Percentiles rank a stretch among this genome's conserved stretches.
Evolutionary conservation across 2,888 invertebrate genomes (phyloP).

Genomic region (Eulithis testata): DNA sequence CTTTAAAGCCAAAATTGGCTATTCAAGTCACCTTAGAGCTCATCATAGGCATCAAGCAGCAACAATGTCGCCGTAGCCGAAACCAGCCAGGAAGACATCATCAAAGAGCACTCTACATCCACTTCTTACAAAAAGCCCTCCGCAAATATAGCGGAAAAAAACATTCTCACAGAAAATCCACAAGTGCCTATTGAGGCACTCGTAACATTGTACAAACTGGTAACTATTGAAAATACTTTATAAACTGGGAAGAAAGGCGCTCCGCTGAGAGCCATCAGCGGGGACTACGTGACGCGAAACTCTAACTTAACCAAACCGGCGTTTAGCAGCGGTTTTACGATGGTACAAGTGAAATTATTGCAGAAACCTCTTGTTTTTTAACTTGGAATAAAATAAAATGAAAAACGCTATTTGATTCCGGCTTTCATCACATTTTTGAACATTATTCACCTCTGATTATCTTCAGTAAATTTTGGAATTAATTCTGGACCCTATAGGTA

Average conservation of each 20-base stretch:
- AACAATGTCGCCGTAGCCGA: no score
- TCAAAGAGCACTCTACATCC: slow-evolving; percentile 17
- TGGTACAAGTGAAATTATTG: slow-evolving; percentile 22
- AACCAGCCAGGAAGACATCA: no score
- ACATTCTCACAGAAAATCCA: slow-evolving; percentile 40
- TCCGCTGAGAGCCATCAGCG: slow-evolving; percentile 64
- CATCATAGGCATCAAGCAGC: no score
- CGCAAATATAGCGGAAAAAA: slow-evolving; percentile 31
- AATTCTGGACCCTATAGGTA: no score
- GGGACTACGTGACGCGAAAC: slow-evolving; percentile 65
- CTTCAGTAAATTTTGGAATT: no score
- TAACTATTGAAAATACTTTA: slow-evolving; percentile 68
- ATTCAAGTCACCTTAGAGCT: no score
- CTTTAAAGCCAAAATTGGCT: no score
- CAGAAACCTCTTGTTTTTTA: neutral
- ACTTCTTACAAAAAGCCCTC: slow-evolving; percentile 21
- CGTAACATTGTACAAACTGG: slow-evolving; percentile 56
- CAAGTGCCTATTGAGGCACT: slow-evolving; percentile 45
- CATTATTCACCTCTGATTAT: neutral
- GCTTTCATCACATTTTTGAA: neutral
- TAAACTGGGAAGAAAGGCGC: slow-evolving; percentile 61
- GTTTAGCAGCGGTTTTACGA: slow-evolving; percentile 50
- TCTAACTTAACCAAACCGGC: slow-evolving; percentile 57
- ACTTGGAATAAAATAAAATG: slow-evolving; percentile 1
- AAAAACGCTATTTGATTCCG: neutral